These are phyloP conservation scores for Littorina saxatilis DNA, from an alignment of 1,140 invertebrate genomes.

Conservation along the genomic window DNA sequence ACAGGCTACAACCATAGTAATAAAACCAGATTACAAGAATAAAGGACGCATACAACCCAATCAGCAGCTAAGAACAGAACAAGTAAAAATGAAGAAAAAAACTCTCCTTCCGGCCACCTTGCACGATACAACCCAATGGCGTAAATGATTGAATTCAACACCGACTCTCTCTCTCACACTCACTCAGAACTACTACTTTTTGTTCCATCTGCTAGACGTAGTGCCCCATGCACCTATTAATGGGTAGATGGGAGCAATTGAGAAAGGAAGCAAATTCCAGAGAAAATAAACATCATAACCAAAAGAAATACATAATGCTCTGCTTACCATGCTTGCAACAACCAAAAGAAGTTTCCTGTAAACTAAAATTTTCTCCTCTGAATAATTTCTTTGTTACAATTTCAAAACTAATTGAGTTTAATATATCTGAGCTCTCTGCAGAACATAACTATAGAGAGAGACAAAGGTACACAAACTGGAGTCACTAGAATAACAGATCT, in stretches of 20 bases:
- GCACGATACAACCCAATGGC: not conserved
- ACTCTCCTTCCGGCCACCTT: not conserved
- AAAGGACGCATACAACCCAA: not conserved
- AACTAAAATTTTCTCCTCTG: not conserved
- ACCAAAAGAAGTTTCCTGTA: not conserved
- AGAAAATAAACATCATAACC: not conserved
- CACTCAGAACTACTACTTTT: not conserved
- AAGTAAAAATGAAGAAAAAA: not conserved
- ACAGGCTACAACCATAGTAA: not conserved
- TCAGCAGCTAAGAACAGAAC: not conserved
- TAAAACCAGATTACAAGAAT: not conserved
- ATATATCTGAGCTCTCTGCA: no score
- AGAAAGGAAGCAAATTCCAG: no score
- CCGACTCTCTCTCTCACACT: not conserved
- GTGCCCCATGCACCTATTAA: no score
- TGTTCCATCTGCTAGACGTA: no score
- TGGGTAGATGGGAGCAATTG: no score
- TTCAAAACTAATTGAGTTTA: no score
- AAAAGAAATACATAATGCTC: not conserved
- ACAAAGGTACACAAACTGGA: no score
- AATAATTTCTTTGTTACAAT: not conserved
- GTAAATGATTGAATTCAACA: not conserved
- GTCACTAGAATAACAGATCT: slow-evolving; percentile 3
- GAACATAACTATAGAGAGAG: no score
- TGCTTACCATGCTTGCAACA: not conserved